Percentiles rank a stretch among this genome's conserved stretches.
These are phyloP conservation scores for Conchocele bisecta DNA, from an alignment of 2,888 invertebrate species.

Conservation along the genomic window DNA sequence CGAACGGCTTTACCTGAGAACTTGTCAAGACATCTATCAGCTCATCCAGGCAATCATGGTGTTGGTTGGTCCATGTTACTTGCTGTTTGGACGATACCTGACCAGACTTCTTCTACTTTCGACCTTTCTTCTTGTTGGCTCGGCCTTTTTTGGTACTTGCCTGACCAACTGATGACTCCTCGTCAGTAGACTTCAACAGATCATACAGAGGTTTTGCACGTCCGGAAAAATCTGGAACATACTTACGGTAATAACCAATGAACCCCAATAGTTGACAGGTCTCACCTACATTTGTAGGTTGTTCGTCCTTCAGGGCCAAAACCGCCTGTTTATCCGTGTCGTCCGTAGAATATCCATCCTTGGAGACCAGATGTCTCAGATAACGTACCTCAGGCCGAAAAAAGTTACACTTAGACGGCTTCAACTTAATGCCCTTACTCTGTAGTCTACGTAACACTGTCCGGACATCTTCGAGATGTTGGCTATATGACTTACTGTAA, in stretches of 20 bases:
- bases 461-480: constrained; percentile 44
- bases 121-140: too few relatives aligned
- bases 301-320: constrained; percentile 16
- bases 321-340: constrained; percentile 39
- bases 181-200: constrained; percentile 28
- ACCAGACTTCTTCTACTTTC: background rate
- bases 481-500: constrained; percentile 40
- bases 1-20: constrained; percentile 11
- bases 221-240: constrained; percentile 45
- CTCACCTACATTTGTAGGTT: constrained; percentile 33
- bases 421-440: constrained; percentile 38
- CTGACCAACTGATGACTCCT: too few relatives aligned
- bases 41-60: constrained; percentile 14
- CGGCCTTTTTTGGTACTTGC: too few relatives aligned
- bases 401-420: constrained; percentile 47
- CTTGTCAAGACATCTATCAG: constrained; percentile 19
- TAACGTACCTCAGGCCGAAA: constrained; percentile 40
- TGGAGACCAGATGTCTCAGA: constrained; percentile 44
- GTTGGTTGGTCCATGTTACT: constrained; percentile 16
- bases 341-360: constrained; percentile 38
- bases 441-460: constrained; percentile 41
- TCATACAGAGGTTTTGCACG: constrained; percentile 45
- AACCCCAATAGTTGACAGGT: constrained; percentile 38
- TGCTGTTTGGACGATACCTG: background rate
- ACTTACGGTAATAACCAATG: constrained; percentile 33